Conservation (phyloP, 2,113 vertebrate genomes). For the Toxotes chatareus region DNA sequence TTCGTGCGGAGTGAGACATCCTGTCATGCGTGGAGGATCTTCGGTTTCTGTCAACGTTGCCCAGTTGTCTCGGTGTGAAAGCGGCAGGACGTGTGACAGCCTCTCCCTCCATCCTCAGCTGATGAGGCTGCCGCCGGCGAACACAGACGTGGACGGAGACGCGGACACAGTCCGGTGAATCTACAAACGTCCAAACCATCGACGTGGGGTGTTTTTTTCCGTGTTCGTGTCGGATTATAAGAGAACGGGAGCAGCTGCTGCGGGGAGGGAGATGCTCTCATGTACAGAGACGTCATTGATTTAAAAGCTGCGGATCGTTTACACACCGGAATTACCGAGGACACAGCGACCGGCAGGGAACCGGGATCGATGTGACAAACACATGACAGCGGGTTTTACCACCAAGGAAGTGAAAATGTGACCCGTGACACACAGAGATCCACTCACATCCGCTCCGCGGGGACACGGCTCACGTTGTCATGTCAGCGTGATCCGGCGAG, state of each 20-base stretch:
- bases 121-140: neutral
- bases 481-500: conserved; percentile 3
- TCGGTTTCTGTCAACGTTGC: conserved; percentile 14
- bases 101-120: conserved; percentile 27
- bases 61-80: neutral
- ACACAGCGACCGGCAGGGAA: neutral
- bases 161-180: neutral
- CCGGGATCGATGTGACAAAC: neutral
- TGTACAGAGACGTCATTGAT: conserved; percentile 7
- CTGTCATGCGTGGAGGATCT: neutral
- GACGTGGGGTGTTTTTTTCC: conserved; percentile 1
- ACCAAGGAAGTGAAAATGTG: conserved; percentile 10
- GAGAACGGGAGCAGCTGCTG: neutral
- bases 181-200: neutral
- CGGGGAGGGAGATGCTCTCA: conserved; percentile 42
- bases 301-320: neutral
- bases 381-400: neutral
- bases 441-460: conserved; percentile 27
- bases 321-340: neutral
- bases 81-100: conserved; percentile 2
- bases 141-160: neutral
- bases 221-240: conserved; percentile 36
- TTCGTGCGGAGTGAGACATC: conserved; percentile 45
- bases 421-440: neutral
- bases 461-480: conserved; percentile 13